phyloP scores from a whole-genome alignment of 1,140 invertebrate genomes.

The Procambarus virginalis region DNA sequence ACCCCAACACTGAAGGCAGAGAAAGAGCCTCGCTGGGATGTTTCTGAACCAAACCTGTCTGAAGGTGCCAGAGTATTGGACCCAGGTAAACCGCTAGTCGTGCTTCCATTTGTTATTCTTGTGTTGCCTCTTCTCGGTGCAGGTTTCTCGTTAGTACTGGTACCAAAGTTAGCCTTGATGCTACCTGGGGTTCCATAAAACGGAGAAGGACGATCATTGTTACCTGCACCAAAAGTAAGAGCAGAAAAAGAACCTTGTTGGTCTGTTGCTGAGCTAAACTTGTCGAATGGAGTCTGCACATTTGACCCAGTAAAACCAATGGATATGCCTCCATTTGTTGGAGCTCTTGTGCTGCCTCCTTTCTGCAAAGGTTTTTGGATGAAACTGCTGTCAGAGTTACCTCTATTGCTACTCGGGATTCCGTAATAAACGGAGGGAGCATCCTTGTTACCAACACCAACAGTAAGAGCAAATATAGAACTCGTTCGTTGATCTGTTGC shows the following conservation, averaged over 20 bases:
- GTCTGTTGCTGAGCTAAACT: neutral
- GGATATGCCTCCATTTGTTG: neutral
- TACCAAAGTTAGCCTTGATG: constrained; percentile 6
- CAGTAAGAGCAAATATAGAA: neutral
- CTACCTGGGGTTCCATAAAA: neutral
- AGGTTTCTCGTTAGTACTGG: neutral
- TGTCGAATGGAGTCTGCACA: neutral
- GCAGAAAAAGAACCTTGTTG: neutral
- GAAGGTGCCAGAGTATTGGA: neutral
- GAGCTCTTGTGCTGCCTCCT: neutral
- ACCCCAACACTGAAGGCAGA: neutral
- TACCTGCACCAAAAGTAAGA: neutral
- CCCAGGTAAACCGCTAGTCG: neutral
- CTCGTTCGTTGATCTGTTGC: too few species aligned
- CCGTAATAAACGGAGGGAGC: neutral
- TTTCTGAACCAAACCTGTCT: neutral
- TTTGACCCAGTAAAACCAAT: neutral
- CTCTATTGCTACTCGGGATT: neutral
- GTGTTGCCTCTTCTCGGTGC: neutral
- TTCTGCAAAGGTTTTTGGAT: neutral
- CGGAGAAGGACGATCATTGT: neutral
- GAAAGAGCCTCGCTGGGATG: neutral
- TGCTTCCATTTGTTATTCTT: neutral
- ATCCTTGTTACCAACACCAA: neutral
- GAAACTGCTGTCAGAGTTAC: neutral